Evolutionary conservation across 2,888 invertebrate genomes (phyloP), one percentile per base, ranked within the genome.

Genomic region (Beris chalybata): DNA sequence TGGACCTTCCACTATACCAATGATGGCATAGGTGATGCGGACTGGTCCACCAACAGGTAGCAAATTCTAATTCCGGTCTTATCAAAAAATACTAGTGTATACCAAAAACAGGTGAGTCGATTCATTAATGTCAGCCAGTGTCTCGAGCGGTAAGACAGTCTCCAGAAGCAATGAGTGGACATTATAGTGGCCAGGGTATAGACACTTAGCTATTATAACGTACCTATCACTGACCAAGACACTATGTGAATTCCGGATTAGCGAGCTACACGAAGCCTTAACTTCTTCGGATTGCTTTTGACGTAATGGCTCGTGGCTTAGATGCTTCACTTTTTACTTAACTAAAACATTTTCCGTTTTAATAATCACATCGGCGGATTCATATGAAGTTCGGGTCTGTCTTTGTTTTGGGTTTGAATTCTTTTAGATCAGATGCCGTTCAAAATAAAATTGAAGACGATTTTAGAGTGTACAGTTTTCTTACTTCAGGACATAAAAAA

Each of bases 81-180:
- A 50, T 61, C 61, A n/a, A 32, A 59, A 50, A 48, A 59, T 32
- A 12, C 48, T 13, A 61, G 22, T 50, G 3, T 15, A 22, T 50
- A 38, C 50, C 31, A 12, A 22, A 38, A 32, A 38, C 61, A 61
- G 52, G 61, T 61, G 61, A 61, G 52, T 15, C 61, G 61, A 61
- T 61, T 61, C 61, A 61, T 61, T 61, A 61, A 50, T 61, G 61
- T 43, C 61, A 61, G 61, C n/a, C n/a, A n/a, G n/a, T n/a, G n/a
- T n/a, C n/a, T n/a, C n/a, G n/a, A n/a, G n/a, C 38, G 11, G 50
- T n/a, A 22, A 50, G 59, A 59, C 59, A 47, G 32, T 50, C 48
- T 9, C 32, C 15, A 11, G 7, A 52, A 61, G 38, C 38, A 29
- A 61, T 61, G 61, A 43, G 61, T 48, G 48, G 59, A 59, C 59